These are phyloP conservation scores for Pseudorhombus dupliciocellatus DNA, from an alignment of 2,113 vertebrate species.

Conservation along the genomic window DNA sequence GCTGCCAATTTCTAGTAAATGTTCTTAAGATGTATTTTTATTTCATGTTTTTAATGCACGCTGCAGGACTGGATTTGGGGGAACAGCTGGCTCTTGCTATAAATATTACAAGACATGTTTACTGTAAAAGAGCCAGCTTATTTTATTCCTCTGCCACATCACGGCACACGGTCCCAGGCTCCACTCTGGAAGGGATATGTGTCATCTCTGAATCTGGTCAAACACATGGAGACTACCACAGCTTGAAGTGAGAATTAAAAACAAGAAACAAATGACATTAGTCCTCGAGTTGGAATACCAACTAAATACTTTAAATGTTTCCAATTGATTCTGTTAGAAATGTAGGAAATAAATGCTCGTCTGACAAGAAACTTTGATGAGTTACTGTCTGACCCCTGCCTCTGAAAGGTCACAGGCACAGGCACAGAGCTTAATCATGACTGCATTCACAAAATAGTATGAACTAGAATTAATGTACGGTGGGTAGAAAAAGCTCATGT, in stretches of 20 bases:
- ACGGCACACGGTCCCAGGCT: background rate
- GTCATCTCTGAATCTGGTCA: background rate
- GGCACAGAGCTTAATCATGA: background rate
- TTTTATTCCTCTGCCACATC: background rate
- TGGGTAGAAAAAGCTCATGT: slow-evolving; percentile 19
- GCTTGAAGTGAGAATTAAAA: background rate
- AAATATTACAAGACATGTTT: slow-evolving; percentile 1
- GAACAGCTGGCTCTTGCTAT: background rate
- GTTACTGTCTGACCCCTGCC: background rate
- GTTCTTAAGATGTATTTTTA: slow-evolving; percentile 14
- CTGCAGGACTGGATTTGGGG: background rate
- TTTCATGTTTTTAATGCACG: background rate
- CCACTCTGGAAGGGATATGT: background rate
- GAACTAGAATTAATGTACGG: background rate
- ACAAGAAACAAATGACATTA: background rate
- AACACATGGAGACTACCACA: background rate
- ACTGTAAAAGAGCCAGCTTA: background rate
- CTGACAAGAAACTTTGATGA: no score
- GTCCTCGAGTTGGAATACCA: no score
- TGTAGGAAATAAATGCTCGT: no score
- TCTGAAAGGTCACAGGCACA: background rate
- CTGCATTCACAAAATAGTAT: background rate
- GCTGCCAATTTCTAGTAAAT: background rate
- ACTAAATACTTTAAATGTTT: no score
- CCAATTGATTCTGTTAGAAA: no score